A percentile compares a stretch with the other conserved stretches of the same genome.
These are phyloP conservation scores for Crotophaga sulcirostris DNA, from an alignment of 2,113 vertebrate species.

Conservation along the genomic window DNA sequence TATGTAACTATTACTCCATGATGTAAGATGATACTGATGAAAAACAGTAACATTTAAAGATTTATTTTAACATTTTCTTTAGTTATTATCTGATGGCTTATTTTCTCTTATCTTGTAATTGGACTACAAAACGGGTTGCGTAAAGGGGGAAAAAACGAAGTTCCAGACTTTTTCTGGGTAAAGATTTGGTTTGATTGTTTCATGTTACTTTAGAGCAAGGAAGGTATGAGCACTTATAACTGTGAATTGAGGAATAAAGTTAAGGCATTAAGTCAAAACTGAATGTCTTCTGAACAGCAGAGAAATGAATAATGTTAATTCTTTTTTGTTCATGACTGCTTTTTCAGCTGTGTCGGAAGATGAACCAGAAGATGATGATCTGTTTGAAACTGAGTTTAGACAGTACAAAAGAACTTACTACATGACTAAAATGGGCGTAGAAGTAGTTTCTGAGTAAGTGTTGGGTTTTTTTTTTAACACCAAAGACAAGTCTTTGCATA, in stretches of 20 bases:
- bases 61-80: neutral
- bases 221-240: neutral
- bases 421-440: conserved; percentile 97
- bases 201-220: neutral
- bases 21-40: neutral
- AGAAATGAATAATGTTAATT: neutral
- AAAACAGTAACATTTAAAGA: neutral
- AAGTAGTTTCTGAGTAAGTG: conserved; percentile 95
- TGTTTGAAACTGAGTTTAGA: conserved; percentile 97
- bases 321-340: neutral
- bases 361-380: conserved; percentile 91
- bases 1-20: neutral
- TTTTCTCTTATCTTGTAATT: neutral
- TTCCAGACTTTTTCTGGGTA: neutral
- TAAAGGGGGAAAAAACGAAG: neutral
- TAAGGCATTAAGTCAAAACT: neutral
- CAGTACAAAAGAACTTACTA: conserved; percentile 98
- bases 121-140: neutral
- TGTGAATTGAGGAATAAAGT: neutral
- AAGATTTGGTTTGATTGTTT: neutral
- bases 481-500: neutral
- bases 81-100: neutral
- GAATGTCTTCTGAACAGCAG: neutral
- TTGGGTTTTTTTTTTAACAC: neutral
- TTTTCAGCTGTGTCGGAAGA: conserved; percentile 79